A percentile compares a stretch with the other conserved stretches of the same genome.
phyloP scores from a whole-genome alignment of 2,888 invertebrate genomes.

The Drosophila kanekoi region DNA sequence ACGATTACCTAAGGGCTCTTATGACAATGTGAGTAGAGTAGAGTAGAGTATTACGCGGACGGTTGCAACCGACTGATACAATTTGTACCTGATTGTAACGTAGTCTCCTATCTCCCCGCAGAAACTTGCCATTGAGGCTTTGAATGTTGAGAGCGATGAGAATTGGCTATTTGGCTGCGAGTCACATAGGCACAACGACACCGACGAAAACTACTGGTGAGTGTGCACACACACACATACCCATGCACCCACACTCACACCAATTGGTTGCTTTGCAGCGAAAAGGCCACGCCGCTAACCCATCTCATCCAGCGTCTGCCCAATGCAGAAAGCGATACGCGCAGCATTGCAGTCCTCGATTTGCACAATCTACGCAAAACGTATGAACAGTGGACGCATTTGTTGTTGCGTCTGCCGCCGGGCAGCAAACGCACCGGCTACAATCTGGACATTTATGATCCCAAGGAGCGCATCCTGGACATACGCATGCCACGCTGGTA shows the following conservation, averaged over 20 bases:
- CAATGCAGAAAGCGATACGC: constrained; percentile 82
- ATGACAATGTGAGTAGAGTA: too few species aligned
- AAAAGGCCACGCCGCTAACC: constrained; percentile 87
- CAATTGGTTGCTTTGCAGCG: constrained; percentile 35
- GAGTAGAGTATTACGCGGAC: too few species aligned
- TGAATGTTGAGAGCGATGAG: constrained; percentile 88
- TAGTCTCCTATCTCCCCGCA: constrained; percentile 14
- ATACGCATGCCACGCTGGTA: constrained; percentile 84
- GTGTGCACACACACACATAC: not conserved
- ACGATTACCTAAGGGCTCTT: too few species aligned
- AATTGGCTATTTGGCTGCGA: constrained; percentile 93
- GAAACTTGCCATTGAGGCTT: constrained; percentile 87
- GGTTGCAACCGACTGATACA: too few species aligned
- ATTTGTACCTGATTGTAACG: not conserved
- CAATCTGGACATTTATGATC: constrained; percentile 88
- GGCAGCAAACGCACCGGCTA: constrained; percentile 84
- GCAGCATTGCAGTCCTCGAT: constrained; percentile 87
- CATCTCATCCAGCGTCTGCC: constrained; percentile 87
- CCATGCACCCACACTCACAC: too few species aligned
- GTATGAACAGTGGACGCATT: constrained; percentile 88
- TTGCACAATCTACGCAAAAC: constrained; percentile 87
- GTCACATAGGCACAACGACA: constrained; percentile 85
- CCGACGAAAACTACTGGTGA: constrained; percentile 47
- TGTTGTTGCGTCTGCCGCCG: constrained; percentile 89
- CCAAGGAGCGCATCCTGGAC: constrained; percentile 84